Base-by-base conservation (phyloP, 2,797 vertebrate species). In the Acrossocheilus wenchowensis region DNA sequence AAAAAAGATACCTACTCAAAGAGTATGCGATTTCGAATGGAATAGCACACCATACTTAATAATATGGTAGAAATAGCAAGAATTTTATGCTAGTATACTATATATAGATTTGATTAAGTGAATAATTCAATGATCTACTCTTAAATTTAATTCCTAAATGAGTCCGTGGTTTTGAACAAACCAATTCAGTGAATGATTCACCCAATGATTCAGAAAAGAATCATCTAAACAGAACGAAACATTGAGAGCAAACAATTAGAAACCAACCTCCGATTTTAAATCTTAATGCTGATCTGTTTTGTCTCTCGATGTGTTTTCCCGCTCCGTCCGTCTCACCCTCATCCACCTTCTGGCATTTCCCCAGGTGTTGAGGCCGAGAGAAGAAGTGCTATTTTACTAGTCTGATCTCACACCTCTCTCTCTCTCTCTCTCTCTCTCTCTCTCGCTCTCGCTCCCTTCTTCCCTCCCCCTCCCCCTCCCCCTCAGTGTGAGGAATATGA, bases 371-470 rank as follows among this genome's bases (percentile, higher is more conserved):
- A 82, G 83, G 87, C 85, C 45, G 23, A 86, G 41, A 86, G 69
- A 86, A 62, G 77, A 87, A 86, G 80, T 81, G 89, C 87, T 90
- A 89, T 90, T 96, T 94, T 95, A 93, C 90, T 93, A 94, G 89
- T 82, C 89, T 50, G 90, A 91, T 93, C 91, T 95, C 92, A 92
- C 94, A 94, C 94, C 92, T 93, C 81, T 84, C 60, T 68, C 50
- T 86, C 72, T 23, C 66, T 64, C 50, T 86, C 72, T 23, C 66
- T 64, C n/a, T 26, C 26, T 26, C 30, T 30, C 30, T 1, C 92
- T 93, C 81, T 84, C 60, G 62, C 50, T 86, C 41, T 86, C 54
- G 19, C 68, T 66, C 26, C 30, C 71, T 39, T 83, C 64, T 39
- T 83, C 78, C 15, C 80, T 87, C 88, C 21, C 64, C 75, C 57